Evolutionary conservation across 2,113 vertebrate genomes (phyloP), one percentile per base, ranked within the genome.

Genomic region (Barbus barbus): DNA sequence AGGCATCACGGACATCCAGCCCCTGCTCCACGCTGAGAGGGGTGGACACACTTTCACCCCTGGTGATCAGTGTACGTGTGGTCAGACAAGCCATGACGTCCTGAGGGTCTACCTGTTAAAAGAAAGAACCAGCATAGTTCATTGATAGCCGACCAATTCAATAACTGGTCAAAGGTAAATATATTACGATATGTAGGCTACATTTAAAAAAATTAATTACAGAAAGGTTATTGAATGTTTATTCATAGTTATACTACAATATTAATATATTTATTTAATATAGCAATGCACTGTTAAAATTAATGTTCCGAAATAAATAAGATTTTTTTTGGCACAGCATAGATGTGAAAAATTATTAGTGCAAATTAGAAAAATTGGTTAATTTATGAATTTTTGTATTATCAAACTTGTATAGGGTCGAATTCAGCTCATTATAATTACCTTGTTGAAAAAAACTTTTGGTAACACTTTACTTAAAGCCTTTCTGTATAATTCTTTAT

Each of bases 21-120:
- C 96, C 98, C 87, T 99, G 98, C 20, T 98, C 96, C 93, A 95
- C 96, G 93, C 96, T 99, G 86, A 99, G 96, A 0, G 97, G 97
- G 0, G 97, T 99, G 90, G 97, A 98, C 58, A 99, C 98, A 0
- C 97, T 99, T 86, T 99, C 98, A 0, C 98, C 98, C 2, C 97
- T 95, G 7, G 98, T 99, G 94, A 99, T 99, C 86, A 99, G 94
- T 7, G 97, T 99, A 1, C 97, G 92, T 83, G 98, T 98, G 33
- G 97, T 99, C 81, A 99, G 94, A 89, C 98, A 99, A 89, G 96
- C 97, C 96, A 97, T 98, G 90, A 99, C 89, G 0, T 97, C 96
- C 46, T 96, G 95, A 83, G 94, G 89, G 0, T 98, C 96, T 77
- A 99, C 97, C 98, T 99, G 87, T n/a, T n/a, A n/a, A n/a, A n/a